Base-by-base conservation (phyloP, 2,113 vertebrate species). In the Oxyruncus cristatus region DNA sequence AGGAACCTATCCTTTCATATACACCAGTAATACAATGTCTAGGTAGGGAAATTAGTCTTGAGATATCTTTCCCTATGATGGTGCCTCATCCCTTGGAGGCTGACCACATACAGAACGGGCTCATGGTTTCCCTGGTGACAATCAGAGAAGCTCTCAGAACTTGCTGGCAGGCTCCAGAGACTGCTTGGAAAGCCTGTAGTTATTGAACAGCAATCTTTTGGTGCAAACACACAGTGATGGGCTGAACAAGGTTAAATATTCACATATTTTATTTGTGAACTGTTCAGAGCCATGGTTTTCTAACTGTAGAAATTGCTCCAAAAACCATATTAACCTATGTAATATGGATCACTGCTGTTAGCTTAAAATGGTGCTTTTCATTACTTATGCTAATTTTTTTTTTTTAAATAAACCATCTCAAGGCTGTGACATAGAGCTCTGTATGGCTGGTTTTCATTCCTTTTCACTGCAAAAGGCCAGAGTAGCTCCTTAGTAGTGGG, bases 61-160 rank as follows among this genome's bases (percentile, higher is more conserved):
- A 86, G 42, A 49, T 84, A 71, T 93, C 73, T 94, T 91, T 97
- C 95, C 92, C 73, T 95, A 14, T 94, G 71, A 30, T 35, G 62
- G 63, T 73, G 83, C 91, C 68, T 85, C 11, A 9, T 35, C 70
- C 70, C 89, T 93, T 85, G 74, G 90, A 95, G 89, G 58, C 79
- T 80, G 86, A 95, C 86, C 70, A 66, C 89, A 71, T 50, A 53
- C 77, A 91, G 85, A 95, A 46, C 2, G 6, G 66, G 53, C 71
- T 87, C 6, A 1, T 74, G 93, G 94, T 96, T 97, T 95, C 89
- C 85, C 66, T 94, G 95, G 88, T 95, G 96, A 96, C 83, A 63
- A 61, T 33, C 66, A 61, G n/a, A 89, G 94, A 71, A 89, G 86
- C 75, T 89, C 76, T 93, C n/a, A 86, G 15, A 86, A 71, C 86